phyloP scores from a whole-genome alignment of 2,797 vertebrate genomes.

The Anabacerthia variegaticeps region DNA sequence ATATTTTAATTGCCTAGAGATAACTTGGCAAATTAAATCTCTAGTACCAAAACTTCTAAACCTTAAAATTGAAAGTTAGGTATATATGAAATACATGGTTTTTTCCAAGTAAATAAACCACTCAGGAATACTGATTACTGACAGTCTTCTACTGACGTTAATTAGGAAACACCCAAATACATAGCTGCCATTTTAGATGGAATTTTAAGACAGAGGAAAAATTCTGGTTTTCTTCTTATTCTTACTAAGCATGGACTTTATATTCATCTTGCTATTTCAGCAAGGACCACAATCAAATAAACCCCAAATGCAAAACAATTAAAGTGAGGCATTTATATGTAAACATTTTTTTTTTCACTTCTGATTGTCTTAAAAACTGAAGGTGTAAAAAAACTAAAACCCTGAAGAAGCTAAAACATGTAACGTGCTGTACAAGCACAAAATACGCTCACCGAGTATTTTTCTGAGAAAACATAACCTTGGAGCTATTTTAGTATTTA shows the following conservation, averaged over 20 bases:
- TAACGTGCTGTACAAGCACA: background rate
- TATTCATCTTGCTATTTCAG: background rate
- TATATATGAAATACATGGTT: background rate
- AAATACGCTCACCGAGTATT: background rate
- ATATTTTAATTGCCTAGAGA: slow-evolving; percentile 39
- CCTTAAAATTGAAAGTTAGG: background rate
- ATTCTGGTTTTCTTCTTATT: background rate
- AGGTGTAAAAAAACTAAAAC: background rate
- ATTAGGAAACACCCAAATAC: background rate
- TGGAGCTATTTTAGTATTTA: background rate
- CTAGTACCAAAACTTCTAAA: background rate
- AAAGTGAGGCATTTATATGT: background rate
- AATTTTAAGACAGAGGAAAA: background rate
- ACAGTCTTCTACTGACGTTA: background rate
- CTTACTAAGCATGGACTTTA: background rate
- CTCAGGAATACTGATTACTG: background rate
- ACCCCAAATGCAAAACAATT: background rate
- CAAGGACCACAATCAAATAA: background rate
- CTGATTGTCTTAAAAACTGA: background rate
- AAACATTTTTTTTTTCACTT: background rate
- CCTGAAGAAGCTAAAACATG: background rate
- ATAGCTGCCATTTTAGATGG: background rate
- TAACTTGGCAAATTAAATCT: background rate
- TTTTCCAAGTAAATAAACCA: background rate
- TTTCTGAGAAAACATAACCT: background rate